Evolutionary conservation across 2,888 invertebrate species (phyloP), one percentile per base, ranked within the genome.

Genomic region (Spisula solida): DNA sequence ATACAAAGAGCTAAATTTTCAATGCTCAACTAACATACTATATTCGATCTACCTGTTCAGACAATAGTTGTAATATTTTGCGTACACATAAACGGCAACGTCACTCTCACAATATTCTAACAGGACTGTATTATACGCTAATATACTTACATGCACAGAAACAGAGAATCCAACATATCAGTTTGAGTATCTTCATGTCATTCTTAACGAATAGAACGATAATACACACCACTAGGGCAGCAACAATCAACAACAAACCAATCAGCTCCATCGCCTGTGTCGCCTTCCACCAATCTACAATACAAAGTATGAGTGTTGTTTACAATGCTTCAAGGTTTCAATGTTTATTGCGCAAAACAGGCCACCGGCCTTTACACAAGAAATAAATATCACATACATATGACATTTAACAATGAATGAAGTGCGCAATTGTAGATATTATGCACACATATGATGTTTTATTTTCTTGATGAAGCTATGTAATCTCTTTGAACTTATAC

Each of bases 61-160:
- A n/a, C n/a, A n/a, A n/a, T n/a, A n/a, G n/a, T n/a, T n/a, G n/a
- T n/a, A n/a, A n/a, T n/a, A n/a, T n/a, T n/a, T n/a, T n/a, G n/a
- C n/a, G n/a, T n/a, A n/a, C n/a, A n/a, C n/a, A n/a, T n/a, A n/a
- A n/a, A n/a, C n/a, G n/a, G n/a, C n/a, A n/a, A n/a, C n/a, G n/a
- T n/a, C n/a, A n/a, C n/a, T n/a, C n/a, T n/a, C n/a, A n/a, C n/a
- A n/a, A n/a, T n/a, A n/a, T n/a, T n/a, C n/a, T n/a, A 8, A 2
- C 41, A 41, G 8, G 41, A 2, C 4, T 41, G 41, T 41, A 41
- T 41, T 41, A 5, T 5, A 41, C 41, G 4, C 8, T 5, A 41
- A 41, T 41, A 41, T 75, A 86, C 90, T 91, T 91, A 91, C 90
- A 88, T 10, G 90, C 84, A 25, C 66, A 80, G 81, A 91, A 88